Base-by-base conservation (phyloP, 2,113 vertebrate species). In the Eptatretus burgeri region DNA sequence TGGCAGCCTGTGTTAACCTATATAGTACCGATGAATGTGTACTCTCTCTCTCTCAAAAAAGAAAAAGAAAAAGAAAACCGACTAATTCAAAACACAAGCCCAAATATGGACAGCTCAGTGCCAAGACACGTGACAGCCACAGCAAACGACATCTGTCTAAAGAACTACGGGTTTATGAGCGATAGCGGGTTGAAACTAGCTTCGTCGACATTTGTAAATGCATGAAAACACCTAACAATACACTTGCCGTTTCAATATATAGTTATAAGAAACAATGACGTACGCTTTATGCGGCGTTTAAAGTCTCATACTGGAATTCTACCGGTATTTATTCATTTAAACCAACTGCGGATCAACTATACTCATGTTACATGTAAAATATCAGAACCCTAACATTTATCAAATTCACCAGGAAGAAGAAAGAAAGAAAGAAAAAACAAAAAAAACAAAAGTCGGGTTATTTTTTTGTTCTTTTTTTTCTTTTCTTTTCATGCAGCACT, bases 21-120 rank as follows among this genome's bases (percentile, higher is more conserved):
- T 77, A 75, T 77, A 72, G 76, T 82, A 77, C 82, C 84, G 81
- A 82, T 82, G 83, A 84, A 86, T 78, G 74, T 79, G 85, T 86
- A 91, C 88, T 87, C 81, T 83, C 86, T 81, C 69, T 85, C 85
- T 87, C 86, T 81, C 84, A 86, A 84, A 79, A 74, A 78, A 78
- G 79, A 67, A 63, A 66, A 64, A 67, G 64, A 67, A 64, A 66
- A 74, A 74, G 13, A 60, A 60, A 60, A 60, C n/a, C 56, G 20
- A 60, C 20, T 60, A 60, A 10, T 60, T 17, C n/a, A 60, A 60
- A 60, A 17, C 20, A 60, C 56, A 13, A 10, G 56, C 56, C 56
- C 56, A 60, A 20, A 17, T 60, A 60, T 60, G 56, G 56, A 60
- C 56, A 60, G 56, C 56, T 17, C 13, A 60, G 56, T 60, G 56